Conservation (phyloP, 2,797 vertebrate species). For the Dendrocincla fuliginosa region DNA sequence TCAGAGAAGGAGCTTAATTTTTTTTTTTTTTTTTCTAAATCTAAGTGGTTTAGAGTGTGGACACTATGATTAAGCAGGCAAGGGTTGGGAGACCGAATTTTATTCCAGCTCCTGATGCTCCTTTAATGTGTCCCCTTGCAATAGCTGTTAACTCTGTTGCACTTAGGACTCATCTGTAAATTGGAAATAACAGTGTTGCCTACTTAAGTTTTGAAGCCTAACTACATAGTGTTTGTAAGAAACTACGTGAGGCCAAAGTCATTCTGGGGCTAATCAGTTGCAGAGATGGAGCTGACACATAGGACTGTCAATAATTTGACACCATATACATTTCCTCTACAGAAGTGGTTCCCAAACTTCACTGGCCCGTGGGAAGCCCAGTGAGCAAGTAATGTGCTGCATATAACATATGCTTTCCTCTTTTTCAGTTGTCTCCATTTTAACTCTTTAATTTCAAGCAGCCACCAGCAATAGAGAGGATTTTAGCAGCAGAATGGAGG, state of each 20-base stretch:
- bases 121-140: not conserved
- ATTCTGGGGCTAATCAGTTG: slow-evolving; percentile 48
- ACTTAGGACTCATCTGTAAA: not conserved
- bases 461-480: not conserved
- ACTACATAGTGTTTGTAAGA: slow-evolving; percentile 17
- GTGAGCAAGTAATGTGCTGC: not conserved
- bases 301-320: slow-evolving; percentile 43
- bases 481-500: not conserved
- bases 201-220: slow-evolving; percentile 11
- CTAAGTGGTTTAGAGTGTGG: not conserved
- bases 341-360: slow-evolving; percentile 60
- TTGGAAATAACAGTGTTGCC: slow-evolving; percentile 2
- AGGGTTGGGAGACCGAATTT: not conserved
- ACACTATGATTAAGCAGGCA: not conserved
- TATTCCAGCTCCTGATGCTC: not conserved
- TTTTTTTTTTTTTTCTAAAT: not conserved
- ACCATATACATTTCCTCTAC: slow-evolving; percentile 57
- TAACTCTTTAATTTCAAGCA: slow-evolving; percentile 41
- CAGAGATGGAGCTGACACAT: slow-evolving; percentile 35
- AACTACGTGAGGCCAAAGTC: slow-evolving; percentile 22
- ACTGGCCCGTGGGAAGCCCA: slow-evolving; percentile 51
- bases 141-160: slow-evolving; percentile 23
- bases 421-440: slow-evolving; percentile 12
- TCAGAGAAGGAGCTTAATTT: not conserved
- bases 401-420: slow-evolving; percentile 14